Evolutionary conservation across 2,888 invertebrate genomes (phyloP).

Genomic region (Lathronympha strigana): DNA sequence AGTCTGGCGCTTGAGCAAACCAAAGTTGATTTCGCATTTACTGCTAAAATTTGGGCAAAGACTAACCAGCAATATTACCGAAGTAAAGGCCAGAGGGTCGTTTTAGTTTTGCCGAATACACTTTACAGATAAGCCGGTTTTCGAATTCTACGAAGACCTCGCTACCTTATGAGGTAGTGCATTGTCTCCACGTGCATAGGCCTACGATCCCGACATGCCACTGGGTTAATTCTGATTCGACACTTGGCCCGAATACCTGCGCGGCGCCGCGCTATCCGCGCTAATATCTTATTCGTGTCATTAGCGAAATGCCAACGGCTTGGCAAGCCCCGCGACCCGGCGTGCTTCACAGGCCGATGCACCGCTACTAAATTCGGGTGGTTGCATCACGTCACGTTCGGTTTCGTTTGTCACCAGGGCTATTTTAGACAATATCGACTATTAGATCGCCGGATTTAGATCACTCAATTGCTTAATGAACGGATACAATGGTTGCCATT

Average conservation of each 20-base stretch:
- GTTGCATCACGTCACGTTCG: conserved; percentile 83
- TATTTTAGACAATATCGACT: conserved; percentile 83
- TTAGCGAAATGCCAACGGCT: conserved; percentile 82
- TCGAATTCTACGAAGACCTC: not conserved
- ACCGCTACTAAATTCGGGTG: conserved; percentile 79
- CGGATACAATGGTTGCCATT: too few relatives aligned
- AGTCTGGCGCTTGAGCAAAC: not conserved
- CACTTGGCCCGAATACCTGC: conserved; percentile 69
- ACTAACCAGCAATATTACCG: too few relatives aligned
- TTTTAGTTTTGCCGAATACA: too few relatives aligned
- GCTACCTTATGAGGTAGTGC: not conserved
- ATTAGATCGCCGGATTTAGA: conserved; percentile 80
- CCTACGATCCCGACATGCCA: conserved; percentile 25
- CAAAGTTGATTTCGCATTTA: not conserved
- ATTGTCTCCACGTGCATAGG: conserved; percentile 14
- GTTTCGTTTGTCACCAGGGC: conserved; percentile 81
- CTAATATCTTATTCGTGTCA: conserved; percentile 84
- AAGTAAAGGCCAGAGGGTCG: too few relatives aligned
- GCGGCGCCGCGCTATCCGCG: conserved; percentile 72
- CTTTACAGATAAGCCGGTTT: too few relatives aligned
- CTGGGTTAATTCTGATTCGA: conserved; percentile 67
- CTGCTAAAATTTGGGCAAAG: too few relatives aligned
- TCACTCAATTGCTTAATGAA: conserved; percentile 75
- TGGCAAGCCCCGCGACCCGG: conserved; percentile 69
- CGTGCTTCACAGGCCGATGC: conserved; percentile 73